These are phyloP conservation scores for Caenorhabditis remanei DNA, from an alignment of 1,140 invertebrate genomes.

Conservation along the genomic window DNA sequence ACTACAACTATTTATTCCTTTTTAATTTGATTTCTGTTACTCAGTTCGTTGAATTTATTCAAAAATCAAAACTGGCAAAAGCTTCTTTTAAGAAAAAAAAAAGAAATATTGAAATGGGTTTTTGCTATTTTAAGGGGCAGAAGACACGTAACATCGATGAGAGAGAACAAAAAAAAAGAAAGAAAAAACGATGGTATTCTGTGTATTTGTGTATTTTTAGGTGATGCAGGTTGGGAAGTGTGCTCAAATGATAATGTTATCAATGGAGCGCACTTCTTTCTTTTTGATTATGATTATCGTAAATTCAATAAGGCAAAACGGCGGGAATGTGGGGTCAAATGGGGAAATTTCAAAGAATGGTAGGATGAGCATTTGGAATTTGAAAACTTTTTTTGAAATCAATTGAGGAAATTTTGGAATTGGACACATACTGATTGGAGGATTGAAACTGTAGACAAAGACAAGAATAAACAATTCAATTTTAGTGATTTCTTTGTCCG, in stretches of 20 bases:
- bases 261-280: neutral
- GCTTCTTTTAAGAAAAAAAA: neutral
- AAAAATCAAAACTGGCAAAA: neutral
- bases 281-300: conserved; percentile 49
- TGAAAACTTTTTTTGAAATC: neutral
- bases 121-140: neutral
- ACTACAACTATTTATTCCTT: too few relatives aligned
- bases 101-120: neutral
- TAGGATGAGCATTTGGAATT: conserved; percentile 29
- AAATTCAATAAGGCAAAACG: conserved; percentile 20
- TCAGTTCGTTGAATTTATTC: neutral
- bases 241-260: neutral
- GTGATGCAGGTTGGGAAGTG: neutral
- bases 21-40: neutral
- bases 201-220: neutral
- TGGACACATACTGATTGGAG: conserved; percentile 11
- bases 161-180: neutral
- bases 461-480: too few relatives aligned
- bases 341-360: too few relatives aligned
- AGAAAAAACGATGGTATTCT: neutral
- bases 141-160: conserved; percentile 44
- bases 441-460: too few relatives aligned
- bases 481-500: neutral
- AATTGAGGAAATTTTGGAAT: neutral
- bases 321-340: conserved; percentile 14